Base-by-base conservation (phyloP, 37 sponge, comb jelly and placozoan species). In the Halichondria panicea region DNA sequence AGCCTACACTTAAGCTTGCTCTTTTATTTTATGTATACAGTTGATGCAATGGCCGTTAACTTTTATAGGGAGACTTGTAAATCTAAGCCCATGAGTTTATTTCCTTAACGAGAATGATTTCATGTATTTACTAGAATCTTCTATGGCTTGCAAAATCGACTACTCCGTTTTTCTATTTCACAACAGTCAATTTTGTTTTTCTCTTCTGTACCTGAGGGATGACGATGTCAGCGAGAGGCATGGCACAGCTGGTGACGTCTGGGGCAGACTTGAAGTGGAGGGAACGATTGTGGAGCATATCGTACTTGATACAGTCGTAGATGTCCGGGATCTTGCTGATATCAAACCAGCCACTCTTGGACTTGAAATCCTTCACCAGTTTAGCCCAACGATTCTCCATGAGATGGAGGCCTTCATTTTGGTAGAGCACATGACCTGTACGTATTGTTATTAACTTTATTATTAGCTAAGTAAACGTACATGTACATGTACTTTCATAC, bases 291-390 rank as follows among this genome's bases (percentile, higher is more conserved):
- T 97, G 97, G 58, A 87, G 86, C 15, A 93, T 74, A 67, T 97
- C 97, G 53, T 91, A 93, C 68, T 97, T 97, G 67, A 92, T 83
- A 53, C 94, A 94, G 77, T 97, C 97, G 56, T 90, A 97, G 15
- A 97, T 86, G 62, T 97, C 97, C 30, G 97, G 97, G 21, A 97
- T 90, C 72, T 97, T 97, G 81, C 92, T 97, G 74, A 93, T 93
- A 74, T 97, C 94, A 79, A 97, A 97, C 59, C 68, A 76, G 39
- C 83, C 88, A 73, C 81, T 76, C 25, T 53, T 81, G 5, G 45
- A 44, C 48, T 81, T 79, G 67, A 93, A 91, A 74, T 93, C 94
- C 78, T 93, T 97, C 59, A 88, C 85, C 55, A 97, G 80, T 32
- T 93, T 93, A 0, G 64, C 60, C 97, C 97, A 97, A 35, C 97